These are phyloP conservation scores for Melopsittacus undulatus DNA, from an alignment of 2,797 vertebrate species.

Conservation along the genomic window DNA sequence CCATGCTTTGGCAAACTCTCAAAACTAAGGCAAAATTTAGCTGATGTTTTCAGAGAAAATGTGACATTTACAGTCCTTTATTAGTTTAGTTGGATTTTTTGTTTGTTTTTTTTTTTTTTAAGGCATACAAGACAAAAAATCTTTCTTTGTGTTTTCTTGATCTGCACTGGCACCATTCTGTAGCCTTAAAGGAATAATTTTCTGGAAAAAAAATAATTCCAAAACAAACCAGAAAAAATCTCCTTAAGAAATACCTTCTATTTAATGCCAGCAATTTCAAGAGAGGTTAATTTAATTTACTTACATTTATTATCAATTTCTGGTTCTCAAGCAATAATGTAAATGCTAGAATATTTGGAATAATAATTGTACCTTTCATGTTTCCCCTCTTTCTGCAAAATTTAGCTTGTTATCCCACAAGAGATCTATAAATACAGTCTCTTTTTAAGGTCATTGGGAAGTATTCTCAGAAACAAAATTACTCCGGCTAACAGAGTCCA, in stretches of 20 bases:
- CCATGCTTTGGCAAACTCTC: background rate
- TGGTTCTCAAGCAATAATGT: background rate
- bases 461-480: background rate
- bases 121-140: background rate
- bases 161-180: background rate
- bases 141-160: background rate
- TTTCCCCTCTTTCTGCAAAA: background rate
- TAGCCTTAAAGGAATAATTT: background rate
- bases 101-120: background rate
- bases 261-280: background rate
- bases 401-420: background rate
- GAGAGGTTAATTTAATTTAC: background rate
- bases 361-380: background rate
- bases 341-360: background rate
- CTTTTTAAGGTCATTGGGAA: background rate
- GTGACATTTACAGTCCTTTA: background rate
- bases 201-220: background rate
- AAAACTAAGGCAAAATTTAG: background rate
- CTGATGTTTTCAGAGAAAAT: background rate
- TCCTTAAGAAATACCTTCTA: background rate
- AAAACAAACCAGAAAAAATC: background rate
- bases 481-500: background rate
- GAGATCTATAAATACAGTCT: background rate
- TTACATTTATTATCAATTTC: constrained; percentile 15
- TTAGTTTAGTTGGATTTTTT: background rate